Percentiles rank a stretch among this genome's conserved stretches.
These are phyloP conservation scores for Xestia xanthographa DNA, from an alignment of 2,888 invertebrate species.

Conservation along the genomic window DNA sequence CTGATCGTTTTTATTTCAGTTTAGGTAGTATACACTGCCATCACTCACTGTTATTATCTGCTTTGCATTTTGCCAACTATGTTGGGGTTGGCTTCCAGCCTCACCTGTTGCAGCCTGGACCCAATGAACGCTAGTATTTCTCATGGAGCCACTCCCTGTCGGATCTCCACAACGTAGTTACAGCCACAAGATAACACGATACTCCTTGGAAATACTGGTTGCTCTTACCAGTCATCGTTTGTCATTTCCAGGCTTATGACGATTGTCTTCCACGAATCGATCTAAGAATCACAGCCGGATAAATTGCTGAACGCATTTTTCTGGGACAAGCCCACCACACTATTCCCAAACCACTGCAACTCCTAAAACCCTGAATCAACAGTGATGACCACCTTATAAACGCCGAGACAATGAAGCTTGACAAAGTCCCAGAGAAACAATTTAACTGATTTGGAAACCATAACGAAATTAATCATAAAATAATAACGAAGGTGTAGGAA, in stretches of 20 bases:
- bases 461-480: too few relatives aligned
- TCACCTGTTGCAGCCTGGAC: background rate
- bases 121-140: background rate
- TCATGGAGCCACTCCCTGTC: background rate
- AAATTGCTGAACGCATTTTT: background rate
- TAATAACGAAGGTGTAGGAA: too few relatives aligned
- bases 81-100: background rate
- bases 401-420: too few relatives aligned
- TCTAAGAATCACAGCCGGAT: background rate
- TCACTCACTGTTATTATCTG: background rate
- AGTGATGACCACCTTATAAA: too few relatives aligned
- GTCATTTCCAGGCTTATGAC: background rate
- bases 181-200: background rate
- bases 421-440: too few relatives aligned
- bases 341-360: too few relatives aligned
- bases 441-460: too few relatives aligned
- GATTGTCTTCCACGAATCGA: background rate
- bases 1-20: background rate
- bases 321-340: too few relatives aligned
- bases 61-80: background rate
- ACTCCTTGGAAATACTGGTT: background rate
- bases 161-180: background rate
- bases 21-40: background rate
- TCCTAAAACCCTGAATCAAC: too few relatives aligned
- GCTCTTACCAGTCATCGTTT: background rate